Evolutionary conservation across 2,113 vertebrate species (phyloP).

Genomic region (Cettia cetti): DNA sequence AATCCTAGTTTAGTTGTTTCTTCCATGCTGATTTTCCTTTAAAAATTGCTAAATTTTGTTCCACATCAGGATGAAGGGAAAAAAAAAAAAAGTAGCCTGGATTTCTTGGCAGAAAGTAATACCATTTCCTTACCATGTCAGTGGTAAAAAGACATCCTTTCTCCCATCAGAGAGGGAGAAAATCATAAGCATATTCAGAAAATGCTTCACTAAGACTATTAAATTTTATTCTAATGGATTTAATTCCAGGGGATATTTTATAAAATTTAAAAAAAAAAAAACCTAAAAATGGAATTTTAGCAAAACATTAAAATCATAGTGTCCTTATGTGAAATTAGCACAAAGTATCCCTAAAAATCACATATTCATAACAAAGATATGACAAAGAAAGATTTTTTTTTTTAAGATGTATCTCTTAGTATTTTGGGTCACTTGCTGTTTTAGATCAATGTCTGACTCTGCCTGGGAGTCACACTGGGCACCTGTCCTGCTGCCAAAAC

Average conservation of each 20-base stretch:
- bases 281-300: neutral
- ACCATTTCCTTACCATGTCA: neutral
- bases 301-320: neutral
- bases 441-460: neutral
- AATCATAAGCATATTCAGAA: neutral
- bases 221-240: neutral
- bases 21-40: neutral
- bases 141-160: neutral
- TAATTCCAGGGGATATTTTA: neutral
- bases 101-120: neutral
- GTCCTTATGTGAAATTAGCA: neutral
- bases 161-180: neutral
- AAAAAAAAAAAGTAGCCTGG: neutral
- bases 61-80: neutral
- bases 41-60: neutral
- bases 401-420: neutral
- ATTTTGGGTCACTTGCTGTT: neutral
- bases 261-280: fast-evolving
- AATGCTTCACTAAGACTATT: neutral
- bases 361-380: neutral
- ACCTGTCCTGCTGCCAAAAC: neutral
- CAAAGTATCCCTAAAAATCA: neutral
- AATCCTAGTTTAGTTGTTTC: neutral
- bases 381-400: neutral
- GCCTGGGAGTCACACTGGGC: neutral